Base-by-base conservation (phyloP, 2,797 vertebrate genomes). In the Alectoris magna region DNA sequence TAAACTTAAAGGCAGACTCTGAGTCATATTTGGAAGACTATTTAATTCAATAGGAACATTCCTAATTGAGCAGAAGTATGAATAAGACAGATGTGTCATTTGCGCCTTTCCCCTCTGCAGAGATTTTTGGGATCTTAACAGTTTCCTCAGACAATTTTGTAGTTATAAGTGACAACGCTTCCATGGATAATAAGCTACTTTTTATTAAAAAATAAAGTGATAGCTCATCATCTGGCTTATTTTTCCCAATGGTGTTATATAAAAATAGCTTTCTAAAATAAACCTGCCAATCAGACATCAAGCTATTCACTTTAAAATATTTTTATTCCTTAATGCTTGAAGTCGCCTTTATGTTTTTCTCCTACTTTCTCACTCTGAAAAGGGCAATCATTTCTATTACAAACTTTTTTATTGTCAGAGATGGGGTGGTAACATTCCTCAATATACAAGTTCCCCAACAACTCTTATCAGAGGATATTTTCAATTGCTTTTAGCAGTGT, bases 261-360 rank as follows among this genome's bases (percentile, higher is more conserved):
- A 84, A 81, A 73, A 74, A 18, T 22, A 82, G 19, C 19, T 93
- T 84, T 68, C 81, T 60, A 93, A 82, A 91, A 91, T 66, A 92
- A 89, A 76, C 5, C 34, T 41, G 64, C 31, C 43, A 76, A 43
- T 0, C 1, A 90, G 67, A 80, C 36, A 84, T 38, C n/a, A 79
- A 87, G 22, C 38, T 89, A 87, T 60, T 90, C 9, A 93, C 68
- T 60, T 0, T 2, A 67, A 90, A 92, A 56, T 74, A 27, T 16
- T 94, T 91, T 86, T 88, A 75, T 55, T 79, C 38, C 56, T 31
- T 41, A 88, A 48, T 53, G 26, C 15, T 63, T 91, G 71, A 90
- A 88, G 17, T 39, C 64, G 43, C 5, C 23, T 82, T 81, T 66
- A 46, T 59, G 75, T 88, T 81, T 46, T 17, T 34, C 63, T 44